Evolutionary conservation across 2,888 invertebrate genomes (phyloP).

Genomic region (Linnaemya vulpina): DNA sequence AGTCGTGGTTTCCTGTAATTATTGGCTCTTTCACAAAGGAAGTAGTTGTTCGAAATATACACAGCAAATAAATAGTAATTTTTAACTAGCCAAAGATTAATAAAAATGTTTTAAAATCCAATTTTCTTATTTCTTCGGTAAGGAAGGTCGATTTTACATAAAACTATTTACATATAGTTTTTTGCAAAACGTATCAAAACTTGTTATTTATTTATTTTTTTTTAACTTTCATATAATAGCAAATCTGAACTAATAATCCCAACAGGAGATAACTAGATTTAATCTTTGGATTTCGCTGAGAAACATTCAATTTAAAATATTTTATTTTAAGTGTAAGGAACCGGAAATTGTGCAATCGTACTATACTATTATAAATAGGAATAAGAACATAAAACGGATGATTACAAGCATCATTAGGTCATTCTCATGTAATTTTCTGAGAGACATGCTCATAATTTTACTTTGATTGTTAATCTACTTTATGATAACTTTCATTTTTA

Average conservation of each 20-base stretch:
- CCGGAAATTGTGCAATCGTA: neutral
- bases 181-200: too few relatives aligned
- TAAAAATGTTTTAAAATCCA: too few relatives aligned
- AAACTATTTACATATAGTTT: too few relatives aligned
- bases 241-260: too few relatives aligned
- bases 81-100: too few relatives aligned
- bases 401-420: constrained; percentile 43
- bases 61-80: too few relatives aligned
- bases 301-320: neutral
- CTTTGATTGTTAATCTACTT: constrained; percentile 22
- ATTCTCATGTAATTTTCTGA: constrained; percentile 1
- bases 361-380: neutral
- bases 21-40: constrained; percentile 16
- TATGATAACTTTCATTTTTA: constrained; percentile 31
- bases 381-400: constrained; percentile 22
- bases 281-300: too few relatives aligned
- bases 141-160: too few relatives aligned
- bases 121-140: too few relatives aligned
- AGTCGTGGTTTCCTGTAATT: constrained; percentile 35
- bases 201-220: too few relatives aligned
- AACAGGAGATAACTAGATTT: too few relatives aligned
- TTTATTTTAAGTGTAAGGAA: neutral
- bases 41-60: neutral
- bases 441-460: constrained; percentile 32
- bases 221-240: too few relatives aligned